phyloP scores from a whole-genome alignment of 1,140 invertebrate genomes.

The Danaus plexippus region DNA sequence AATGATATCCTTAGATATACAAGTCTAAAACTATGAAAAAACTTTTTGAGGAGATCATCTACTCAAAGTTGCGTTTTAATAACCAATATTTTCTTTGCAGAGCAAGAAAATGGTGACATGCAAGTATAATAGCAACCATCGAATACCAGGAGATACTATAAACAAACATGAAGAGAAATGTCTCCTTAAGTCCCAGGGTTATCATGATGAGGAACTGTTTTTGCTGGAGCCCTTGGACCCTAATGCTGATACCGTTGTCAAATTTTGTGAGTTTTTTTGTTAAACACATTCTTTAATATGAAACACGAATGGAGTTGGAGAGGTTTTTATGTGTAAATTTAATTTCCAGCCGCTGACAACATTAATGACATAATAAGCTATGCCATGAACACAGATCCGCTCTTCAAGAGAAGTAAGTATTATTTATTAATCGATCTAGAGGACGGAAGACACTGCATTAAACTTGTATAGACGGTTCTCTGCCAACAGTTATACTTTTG shows the following conservation, averaged over 20 bases:
- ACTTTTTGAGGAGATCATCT: no score
- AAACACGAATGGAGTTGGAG: not conserved
- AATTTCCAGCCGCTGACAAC: slow-evolving; percentile 38
- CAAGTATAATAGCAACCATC: slow-evolving; percentile 37
- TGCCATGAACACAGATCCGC: slow-evolving; percentile 34
- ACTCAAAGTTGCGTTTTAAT: not conserved
- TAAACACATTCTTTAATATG: slow-evolving; percentile 1
- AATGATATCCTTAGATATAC: slow-evolving; percentile 6
- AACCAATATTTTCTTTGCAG: slow-evolving; percentile 20
- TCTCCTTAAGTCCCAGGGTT: slow-evolving; percentile 34
- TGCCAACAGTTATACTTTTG: no score
- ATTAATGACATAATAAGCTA: slow-evolving; percentile 41
- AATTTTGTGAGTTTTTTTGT: slow-evolving; percentile 37
- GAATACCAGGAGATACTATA: slow-evolving; percentile 28
- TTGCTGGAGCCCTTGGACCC: slow-evolving; percentile 39
- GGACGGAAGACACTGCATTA: no score
- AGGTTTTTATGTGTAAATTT: not conserved
- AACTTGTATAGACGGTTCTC: no score
- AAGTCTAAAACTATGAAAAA: not conserved
- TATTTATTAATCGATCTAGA: not conserved
- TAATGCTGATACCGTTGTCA: slow-evolving; percentile 36
- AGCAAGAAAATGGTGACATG: slow-evolving; percentile 24
- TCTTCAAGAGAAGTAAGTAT: slow-evolving; percentile 45
- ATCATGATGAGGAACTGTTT: slow-evolving; percentile 33
- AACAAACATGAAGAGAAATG: slow-evolving; percentile 43